Percentiles rank a stretch among this genome's conserved stretches.
Evolutionary conservation across 2,797 vertebrate genomes (phyloP).

Genomic region (Octomys mimax): DNA sequence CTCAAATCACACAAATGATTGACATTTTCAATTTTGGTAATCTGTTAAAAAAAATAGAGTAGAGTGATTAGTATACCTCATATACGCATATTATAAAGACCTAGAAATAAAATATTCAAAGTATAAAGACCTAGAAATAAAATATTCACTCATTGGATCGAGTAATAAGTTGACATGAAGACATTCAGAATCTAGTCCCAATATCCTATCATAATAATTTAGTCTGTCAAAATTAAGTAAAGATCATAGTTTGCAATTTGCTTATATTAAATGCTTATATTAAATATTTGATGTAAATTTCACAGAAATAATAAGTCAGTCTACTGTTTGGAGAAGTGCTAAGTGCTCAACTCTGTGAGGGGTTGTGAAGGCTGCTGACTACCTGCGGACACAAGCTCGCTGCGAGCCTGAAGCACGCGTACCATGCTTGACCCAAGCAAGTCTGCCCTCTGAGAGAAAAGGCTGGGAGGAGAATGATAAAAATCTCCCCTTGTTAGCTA

Average conservation of each 20-base stretch:
- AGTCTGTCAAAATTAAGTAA: slow-evolving; percentile 49
- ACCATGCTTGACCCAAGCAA: not conserved
- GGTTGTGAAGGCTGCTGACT: not conserved
- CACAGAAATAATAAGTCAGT: slow-evolving; percentile 41
- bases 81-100: not conserved
- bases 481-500: not conserved
- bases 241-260: slow-evolving; percentile 11
- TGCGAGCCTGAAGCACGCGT: not conserved
- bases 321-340: not conserved
- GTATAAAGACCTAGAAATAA: not conserved
- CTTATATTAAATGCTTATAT: not conserved
- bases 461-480: not conserved
- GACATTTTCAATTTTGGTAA: slow-evolving; percentile 94
- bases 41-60: slow-evolving; percentile 88
- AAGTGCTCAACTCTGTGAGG: not conserved
- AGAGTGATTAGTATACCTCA: slow-evolving; percentile 51
- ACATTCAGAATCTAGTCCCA: slow-evolving; percentile 47
- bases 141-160: slow-evolving; percentile 5
- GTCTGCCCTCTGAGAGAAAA: slow-evolving; percentile 3
- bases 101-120: slow-evolving; percentile 60
- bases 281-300: slow-evolving; percentile 42
- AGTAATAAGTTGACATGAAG: slow-evolving; percentile 44
- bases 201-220: slow-evolving; percentile 1
- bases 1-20: slow-evolving; percentile 93
- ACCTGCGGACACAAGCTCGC: not conserved